phyloP scores from a whole-genome alignment of 2,888 invertebrate genomes.

The Thera britannica region DNA sequence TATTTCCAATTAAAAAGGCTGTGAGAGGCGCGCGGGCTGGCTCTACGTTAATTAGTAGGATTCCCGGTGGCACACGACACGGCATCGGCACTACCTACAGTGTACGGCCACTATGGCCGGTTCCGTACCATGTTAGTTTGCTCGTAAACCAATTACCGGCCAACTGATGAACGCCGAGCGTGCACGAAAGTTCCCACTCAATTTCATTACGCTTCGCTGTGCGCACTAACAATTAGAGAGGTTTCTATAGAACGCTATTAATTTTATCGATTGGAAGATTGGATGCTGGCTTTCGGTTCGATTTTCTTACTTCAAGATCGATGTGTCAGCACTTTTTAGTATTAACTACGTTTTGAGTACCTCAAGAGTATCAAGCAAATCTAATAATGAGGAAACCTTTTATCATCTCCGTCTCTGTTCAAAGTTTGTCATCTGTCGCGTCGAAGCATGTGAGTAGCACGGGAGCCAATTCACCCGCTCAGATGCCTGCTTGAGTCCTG shows the following conservation, averaged over 20 bases:
- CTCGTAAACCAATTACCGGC: constrained; percentile 77
- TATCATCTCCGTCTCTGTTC: constrained; percentile 47
- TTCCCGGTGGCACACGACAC: constrained; percentile 59
- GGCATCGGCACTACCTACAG: constrained; percentile 56
- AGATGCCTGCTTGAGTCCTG: constrained; percentile 56
- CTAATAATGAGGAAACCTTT: constrained; percentile 53
- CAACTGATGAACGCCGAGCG: constrained; percentile 70
- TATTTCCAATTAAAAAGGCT: constrained; percentile 63
- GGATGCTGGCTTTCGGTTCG: constrained; percentile 34
- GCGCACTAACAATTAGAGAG: constrained; percentile 66
- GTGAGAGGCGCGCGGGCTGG: constrained; percentile 46
- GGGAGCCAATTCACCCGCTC: constrained; percentile 38
- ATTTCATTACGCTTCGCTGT: constrained; percentile 70
- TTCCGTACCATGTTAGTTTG: constrained; percentile 59
- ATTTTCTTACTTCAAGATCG: constrained; percentile 21
- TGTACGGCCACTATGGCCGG: constrained; percentile 16
- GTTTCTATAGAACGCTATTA: constrained; percentile 61
- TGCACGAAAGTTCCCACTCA: constrained; percentile 72
- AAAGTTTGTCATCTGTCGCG: constrained; percentile 66
- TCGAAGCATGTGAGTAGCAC: constrained; percentile 35
- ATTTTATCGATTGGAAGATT: constrained; percentile 56
- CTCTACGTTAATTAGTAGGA: constrained; percentile 74
- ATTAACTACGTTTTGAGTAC: constrained; percentile 14
- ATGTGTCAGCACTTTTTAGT: constrained; percentile 26
- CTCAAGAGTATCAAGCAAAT: constrained; percentile 2